These are phyloP conservation scores for Falco biarmicus DNA, from an alignment of 2,797 vertebrate species.

Conservation along the genomic window DNA sequence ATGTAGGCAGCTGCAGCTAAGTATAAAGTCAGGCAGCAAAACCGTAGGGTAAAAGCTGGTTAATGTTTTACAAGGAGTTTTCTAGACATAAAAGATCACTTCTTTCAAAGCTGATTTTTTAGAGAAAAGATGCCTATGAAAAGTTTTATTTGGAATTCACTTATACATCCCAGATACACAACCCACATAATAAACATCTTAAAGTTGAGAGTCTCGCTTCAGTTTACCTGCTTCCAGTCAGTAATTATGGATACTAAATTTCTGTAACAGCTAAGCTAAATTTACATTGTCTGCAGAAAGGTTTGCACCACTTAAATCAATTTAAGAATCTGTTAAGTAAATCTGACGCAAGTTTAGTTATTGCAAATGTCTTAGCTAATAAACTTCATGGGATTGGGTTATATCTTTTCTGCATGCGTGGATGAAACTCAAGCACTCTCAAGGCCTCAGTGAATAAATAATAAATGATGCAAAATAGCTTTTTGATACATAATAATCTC, in stretches of 20 bases:
- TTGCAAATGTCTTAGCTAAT: constrained; percentile 44
- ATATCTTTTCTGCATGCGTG: constrained; percentile 3
- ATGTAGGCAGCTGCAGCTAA: constrained; percentile 31
- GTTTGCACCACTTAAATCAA: constrained; percentile 47
- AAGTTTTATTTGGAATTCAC: background rate
- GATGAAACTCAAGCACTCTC: constrained; percentile 34
- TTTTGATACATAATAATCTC: constrained; percentile 57
- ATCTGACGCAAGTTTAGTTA: constrained; percentile 33
- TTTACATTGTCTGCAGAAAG: constrained; percentile 22
- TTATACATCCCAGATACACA: background rate
- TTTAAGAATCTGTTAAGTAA: constrained; percentile 52
- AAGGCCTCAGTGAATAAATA: constrained; percentile 57
- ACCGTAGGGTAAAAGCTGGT: background rate
- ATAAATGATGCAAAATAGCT: constrained; percentile 64
- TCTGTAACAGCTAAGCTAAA: constrained; percentile 2
- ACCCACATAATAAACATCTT: background rate
- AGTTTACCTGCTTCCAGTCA: constrained; percentile 3
- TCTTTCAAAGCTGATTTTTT: background rate
- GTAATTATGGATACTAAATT: background rate
- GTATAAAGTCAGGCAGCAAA: constrained; percentile 9
- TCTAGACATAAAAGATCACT: background rate
- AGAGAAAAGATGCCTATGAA: background rate
- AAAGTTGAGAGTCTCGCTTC: background rate
- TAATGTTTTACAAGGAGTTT: constrained; percentile 14
- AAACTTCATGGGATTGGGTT: constrained; percentile 25